These are phyloP conservation scores for Guaruba guarouba DNA, from an alignment of 2,113 vertebrate species.

Conservation along the genomic window DNA sequence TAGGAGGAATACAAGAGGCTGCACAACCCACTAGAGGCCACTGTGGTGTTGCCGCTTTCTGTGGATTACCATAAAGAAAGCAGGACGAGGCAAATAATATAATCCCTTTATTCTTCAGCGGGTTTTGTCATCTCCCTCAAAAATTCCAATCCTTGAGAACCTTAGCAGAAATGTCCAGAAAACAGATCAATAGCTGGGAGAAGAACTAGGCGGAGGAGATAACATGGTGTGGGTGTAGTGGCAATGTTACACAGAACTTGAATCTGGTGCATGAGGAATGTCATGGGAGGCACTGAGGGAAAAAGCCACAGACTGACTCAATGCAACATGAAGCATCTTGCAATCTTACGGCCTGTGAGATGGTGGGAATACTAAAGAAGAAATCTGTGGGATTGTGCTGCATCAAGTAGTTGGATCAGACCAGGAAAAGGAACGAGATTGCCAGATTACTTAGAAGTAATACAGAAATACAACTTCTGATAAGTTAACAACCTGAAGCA, in stretches of 20 bases:
- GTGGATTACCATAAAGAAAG: neutral
- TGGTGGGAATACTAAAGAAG: neutral
- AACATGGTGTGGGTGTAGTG: rapidly evolving
- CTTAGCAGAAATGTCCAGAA: neutral
- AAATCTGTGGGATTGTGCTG: neutral
- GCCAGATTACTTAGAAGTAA: neutral
- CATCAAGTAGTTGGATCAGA: neutral
- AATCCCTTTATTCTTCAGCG: neutral
- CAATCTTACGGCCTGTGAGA: neutral
- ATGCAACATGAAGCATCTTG: neutral
- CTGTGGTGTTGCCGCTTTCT: neutral
- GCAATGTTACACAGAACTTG: neutral
- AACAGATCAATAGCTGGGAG: neutral
- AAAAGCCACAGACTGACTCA: neutral
- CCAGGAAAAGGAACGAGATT: rapidly evolving
- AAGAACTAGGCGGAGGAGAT: neutral
- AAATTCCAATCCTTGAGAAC: neutral
- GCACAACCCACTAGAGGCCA: conserved; percentile 7
- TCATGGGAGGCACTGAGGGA: neutral
- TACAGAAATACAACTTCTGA: neutral
- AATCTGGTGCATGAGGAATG: rapidly evolving
- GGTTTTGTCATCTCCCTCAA: neutral
- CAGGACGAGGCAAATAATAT: neutral
- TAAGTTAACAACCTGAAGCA: neutral
- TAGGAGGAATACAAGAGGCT: neutral